Conservation (phyloP, 2,113 vertebrate species). For the Thinocorus orbignyianus region DNA sequence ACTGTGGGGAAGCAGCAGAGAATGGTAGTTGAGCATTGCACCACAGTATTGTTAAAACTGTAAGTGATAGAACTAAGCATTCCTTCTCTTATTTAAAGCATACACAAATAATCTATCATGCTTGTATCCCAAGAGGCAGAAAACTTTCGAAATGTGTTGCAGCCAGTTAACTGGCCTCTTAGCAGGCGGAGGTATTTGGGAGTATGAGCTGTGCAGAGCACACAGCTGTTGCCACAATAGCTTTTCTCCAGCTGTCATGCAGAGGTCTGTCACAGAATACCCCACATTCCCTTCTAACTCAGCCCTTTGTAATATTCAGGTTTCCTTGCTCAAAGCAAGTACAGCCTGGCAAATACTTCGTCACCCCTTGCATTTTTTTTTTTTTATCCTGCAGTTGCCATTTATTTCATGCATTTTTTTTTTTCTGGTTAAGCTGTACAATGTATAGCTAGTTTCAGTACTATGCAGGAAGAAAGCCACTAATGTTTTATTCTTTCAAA, state of each 20-base stretch:
- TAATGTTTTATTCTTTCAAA: background rate
- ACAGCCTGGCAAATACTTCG: slow-evolving; percentile 36
- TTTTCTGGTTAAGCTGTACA: background rate
- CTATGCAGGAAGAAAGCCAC: background rate
- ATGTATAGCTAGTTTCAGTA: background rate
- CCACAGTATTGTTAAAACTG: background rate
- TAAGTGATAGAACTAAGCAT: background rate
- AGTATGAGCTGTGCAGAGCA: slow-evolving; percentile 52
- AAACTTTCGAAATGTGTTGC: slow-evolving; percentile 11
- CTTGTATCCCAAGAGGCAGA: slow-evolving; percentile 18
- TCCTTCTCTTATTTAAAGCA: slow-evolving; percentile 42
- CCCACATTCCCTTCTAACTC: slow-evolving; percentile 71
- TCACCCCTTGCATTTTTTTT: slow-evolving; percentile 33
- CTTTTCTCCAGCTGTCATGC: slow-evolving; percentile 79
- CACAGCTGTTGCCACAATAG: slow-evolving; percentile 78
- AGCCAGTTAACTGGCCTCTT: slow-evolving; percentile 14
- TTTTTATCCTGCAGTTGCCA: slow-evolving; percentile 24
- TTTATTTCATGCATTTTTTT: slow-evolving; percentile 5
- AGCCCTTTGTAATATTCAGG: slow-evolving; percentile 64
- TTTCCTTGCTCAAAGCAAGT: slow-evolving; percentile 56
- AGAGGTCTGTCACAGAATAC: slow-evolving; percentile 75
- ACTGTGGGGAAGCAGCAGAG: background rate
- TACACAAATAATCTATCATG: slow-evolving; percentile 24
- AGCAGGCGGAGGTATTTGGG: slow-evolving; percentile 65
- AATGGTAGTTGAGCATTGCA: background rate